Evolutionary conservation across 1,140 invertebrate species (phyloP).

Genomic region (Rhyzopertha dominica): DNA sequence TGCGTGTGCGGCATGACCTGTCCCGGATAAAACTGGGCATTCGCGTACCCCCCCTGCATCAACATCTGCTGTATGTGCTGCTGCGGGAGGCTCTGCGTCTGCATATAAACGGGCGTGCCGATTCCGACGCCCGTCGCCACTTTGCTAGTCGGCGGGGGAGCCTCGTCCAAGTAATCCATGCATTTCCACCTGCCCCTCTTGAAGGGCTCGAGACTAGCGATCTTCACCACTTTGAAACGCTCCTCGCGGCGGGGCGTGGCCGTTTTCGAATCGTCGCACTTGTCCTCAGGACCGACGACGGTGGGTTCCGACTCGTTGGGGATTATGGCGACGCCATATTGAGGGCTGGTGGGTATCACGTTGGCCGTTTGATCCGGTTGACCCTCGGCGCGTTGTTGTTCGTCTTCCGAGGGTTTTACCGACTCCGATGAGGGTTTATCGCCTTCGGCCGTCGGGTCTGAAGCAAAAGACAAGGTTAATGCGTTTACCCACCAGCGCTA

Average conservation of each 20-base stretch:
- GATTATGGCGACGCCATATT: slow-evolving; percentile 44
- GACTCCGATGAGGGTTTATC: too few relatives aligned
- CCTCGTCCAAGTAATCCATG: slow-evolving; percentile 86
- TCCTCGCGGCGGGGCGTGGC: slow-evolving; percentile 59
- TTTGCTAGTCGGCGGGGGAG: slow-evolving; percentile 27
- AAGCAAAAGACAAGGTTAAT: too few relatives aligned
- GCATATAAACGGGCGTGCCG: slow-evolving; percentile 30
- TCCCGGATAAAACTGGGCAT: slow-evolving; percentile 37
- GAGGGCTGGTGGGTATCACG: slow-evolving; percentile 45
- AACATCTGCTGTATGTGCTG: slow-evolving; percentile 44
- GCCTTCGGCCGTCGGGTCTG: too few relatives aligned
- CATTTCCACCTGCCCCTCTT: slow-evolving; percentile 92
- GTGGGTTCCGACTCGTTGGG: slow-evolving; percentile 23
- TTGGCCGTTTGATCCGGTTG: too few relatives aligned
- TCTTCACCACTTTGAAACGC: slow-evolving; percentile 95
- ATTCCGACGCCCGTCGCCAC: slow-evolving; percentile 21
- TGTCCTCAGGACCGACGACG: slow-evolving; percentile 22
- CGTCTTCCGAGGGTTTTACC: too few relatives aligned
- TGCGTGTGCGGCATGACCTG: slow-evolving; percentile 39
- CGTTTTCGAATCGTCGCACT: slow-evolving; percentile 33
- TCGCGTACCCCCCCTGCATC: slow-evolving; percentile 36
- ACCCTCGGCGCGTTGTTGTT: too few relatives aligned
- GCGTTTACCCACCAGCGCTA: too few relatives aligned
- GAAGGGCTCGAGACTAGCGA: slow-evolving; percentile 92
- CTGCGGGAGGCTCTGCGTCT: slow-evolving; percentile 42